phyloP scores from a whole-genome alignment of 2,113 vertebrate species.

The Ptilorrhoa leucosticta region DNA sequence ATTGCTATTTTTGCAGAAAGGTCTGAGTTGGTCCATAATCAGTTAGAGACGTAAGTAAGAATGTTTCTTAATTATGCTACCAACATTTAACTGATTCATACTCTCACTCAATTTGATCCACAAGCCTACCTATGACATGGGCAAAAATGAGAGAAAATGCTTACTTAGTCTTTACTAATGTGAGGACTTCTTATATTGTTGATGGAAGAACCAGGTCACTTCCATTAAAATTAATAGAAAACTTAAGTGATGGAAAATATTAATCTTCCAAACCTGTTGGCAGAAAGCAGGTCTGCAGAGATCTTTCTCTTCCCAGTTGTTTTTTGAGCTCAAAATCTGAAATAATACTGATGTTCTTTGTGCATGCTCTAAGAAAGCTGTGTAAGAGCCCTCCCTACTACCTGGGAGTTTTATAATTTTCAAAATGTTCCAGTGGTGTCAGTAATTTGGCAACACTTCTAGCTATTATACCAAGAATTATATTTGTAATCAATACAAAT shows the following conservation, averaged over 20 bases:
- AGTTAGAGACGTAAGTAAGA: not conserved
- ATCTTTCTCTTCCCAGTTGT: not conserved
- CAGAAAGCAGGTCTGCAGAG: not conserved
- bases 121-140: fast-evolving
- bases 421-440: not conserved
- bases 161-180: not conserved
- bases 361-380: not conserved
- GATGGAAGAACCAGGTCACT: not conserved
- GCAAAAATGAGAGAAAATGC: not conserved
- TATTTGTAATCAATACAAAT: not conserved
- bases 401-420: not conserved
- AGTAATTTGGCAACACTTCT: not conserved
- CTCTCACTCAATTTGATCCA: not conserved
- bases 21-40: not conserved
- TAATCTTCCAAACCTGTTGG: not conserved
- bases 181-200: not conserved
- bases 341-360: not conserved
- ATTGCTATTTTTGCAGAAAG: not conserved
- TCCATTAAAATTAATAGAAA: not conserved
- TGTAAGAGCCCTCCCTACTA: not conserved
- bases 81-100: not conserved
- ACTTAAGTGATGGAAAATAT: not conserved
- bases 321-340: not conserved
- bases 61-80: not conserved
- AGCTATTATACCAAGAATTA: not conserved